Base-by-base conservation (phyloP, 2,797 vertebrate genomes). In the Danionella dracula region DNA sequence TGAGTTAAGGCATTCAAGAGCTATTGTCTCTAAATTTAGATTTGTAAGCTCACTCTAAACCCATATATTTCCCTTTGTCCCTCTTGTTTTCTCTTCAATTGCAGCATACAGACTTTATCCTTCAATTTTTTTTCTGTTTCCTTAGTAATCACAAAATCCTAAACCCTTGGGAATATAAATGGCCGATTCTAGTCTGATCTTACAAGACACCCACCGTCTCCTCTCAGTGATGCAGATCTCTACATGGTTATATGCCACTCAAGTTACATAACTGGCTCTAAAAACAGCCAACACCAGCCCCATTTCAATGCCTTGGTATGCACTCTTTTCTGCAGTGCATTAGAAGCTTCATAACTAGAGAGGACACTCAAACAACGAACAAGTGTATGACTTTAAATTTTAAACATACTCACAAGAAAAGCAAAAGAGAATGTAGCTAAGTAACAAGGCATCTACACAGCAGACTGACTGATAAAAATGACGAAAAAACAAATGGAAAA, bases 321-420 rank as follows among this genome's bases (percentile, higher is more conserved):
- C 10, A 16, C 31, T 45, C 41, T 4, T 20, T 13, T 17, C 2
- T 64, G 37, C 16, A 42, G 41, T 21, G 4, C 37, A 29, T n/a
- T 32, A 9, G 13, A 13, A 46, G n/a, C 27, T 8, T 54, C 10
- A 35, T 66, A 42, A 34, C 29, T 31, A 12, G 11, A 31, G 15
- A 57, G 46, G 16, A 41, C 57, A 35, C 45, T 46, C 5, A 17
- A 20, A 48, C 19, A 32, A 32, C 27, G 20, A 23, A 54, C 40
- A 6, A 34, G 23, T 60, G 57, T 31, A 40, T 29, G 46, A 66
- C 50, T 68, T 44, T 17, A 49, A 67, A 67, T 58, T 42, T 62
- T 42, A 40, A 70, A 50, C 51, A 31, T 4, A 29, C 4, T 37
- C 15, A 23, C n/a, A 8, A 58, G 45, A 16, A 31, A 34, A 41